Percentiles rank a stretch among this genome's conserved stretches.
phyloP scores from a whole-genome alignment of 1,140 invertebrate species.

The Hylaeus volcanicus region DNA sequence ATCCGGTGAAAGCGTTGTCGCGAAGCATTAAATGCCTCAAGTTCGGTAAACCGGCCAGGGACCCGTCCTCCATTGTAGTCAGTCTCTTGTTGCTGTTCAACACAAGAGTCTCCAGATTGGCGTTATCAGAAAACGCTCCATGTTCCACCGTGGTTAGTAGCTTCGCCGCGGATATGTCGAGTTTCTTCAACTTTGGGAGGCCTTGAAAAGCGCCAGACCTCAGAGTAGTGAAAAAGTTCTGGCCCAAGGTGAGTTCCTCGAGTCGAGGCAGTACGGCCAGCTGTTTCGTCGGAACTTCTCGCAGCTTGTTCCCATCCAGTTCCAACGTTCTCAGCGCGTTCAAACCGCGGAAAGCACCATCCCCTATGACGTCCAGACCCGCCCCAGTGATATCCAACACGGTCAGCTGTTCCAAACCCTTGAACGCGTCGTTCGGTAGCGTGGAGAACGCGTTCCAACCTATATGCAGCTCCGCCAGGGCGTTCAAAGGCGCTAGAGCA shows the following conservation, averaged over 20 bases:
- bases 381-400: slow-evolving; percentile 90
- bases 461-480: slow-evolving; percentile 90
- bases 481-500: slow-evolving; percentile 86
- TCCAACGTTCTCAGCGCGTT: slow-evolving; percentile 87
- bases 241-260: slow-evolving; percentile 90
- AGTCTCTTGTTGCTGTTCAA: slow-evolving; percentile 89
- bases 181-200: slow-evolving; percentile 86
- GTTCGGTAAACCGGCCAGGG: slow-evolving; percentile 88
- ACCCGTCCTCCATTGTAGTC: slow-evolving; percentile 86
- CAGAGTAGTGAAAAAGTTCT: slow-evolving; percentile 88
- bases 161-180: slow-evolving; percentile 89
- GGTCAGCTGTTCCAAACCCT: slow-evolving; percentile 86
- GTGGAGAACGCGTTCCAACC: slow-evolving; percentile 90
- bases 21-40: slow-evolving; percentile 87
- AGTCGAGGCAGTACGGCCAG: slow-evolving; percentile 86
- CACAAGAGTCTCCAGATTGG: slow-evolving; percentile 89
- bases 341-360: slow-evolving; percentile 88
- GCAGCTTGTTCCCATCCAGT: slow-evolving; percentile 89
- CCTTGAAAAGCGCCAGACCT: slow-evolving; percentile 88
- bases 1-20: slow-evolving; percentile 88
- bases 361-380: slow-evolving; percentile 87
- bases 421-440: slow-evolving; percentile 88
- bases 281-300: slow-evolving; percentile 87
- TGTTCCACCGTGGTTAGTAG: slow-evolving; percentile 86
- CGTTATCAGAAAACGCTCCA: slow-evolving; percentile 89